phyloP scores from a whole-genome alignment of 2,888 invertebrate genomes.

The Cyclophora punctaria region DNA sequence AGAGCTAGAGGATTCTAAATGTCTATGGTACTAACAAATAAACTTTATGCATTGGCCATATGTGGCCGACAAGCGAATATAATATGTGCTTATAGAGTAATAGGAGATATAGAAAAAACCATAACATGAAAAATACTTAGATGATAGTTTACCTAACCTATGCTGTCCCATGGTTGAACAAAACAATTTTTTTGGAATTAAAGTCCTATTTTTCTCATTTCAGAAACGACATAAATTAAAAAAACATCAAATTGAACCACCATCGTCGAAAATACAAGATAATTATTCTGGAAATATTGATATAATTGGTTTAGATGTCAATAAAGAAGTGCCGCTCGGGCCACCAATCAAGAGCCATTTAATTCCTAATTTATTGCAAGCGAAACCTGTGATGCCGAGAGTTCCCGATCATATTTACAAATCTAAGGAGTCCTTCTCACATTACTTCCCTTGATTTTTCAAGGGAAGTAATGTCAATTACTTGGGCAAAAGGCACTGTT shows the following conservation, averaged over 20 bases:
- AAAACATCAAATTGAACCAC: constrained; percentile 44
- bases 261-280: constrained; percentile 14
- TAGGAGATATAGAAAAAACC: too few species aligned
- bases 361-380: constrained; percentile 36
- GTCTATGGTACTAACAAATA: too few species aligned
- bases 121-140: too few species aligned
- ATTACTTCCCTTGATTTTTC: constrained; percentile 19
- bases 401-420: constrained; percentile 32
- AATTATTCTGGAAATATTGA: constrained; percentile 38
- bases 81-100: too few species aligned
- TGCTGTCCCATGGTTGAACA: too few species aligned
- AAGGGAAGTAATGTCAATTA: too few species aligned
- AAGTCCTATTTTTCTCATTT: constrained; percentile 19
- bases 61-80: too few species aligned
- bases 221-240: constrained; percentile 61
- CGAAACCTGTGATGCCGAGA: constrained; percentile 31
- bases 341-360: constrained; percentile 38
- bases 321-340: constrained; percentile 38
- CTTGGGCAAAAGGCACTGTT: too few species aligned
- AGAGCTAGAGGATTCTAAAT: too few species aligned
- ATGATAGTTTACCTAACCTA: too few species aligned
- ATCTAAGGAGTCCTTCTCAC: constrained; percentile 38
- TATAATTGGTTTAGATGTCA: constrained; percentile 54
- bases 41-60: too few species aligned
- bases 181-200: too few species aligned